phyloP scores from a whole-genome alignment of 2,113 vertebrate genomes.

The Phrynosoma blainvillii region DNA sequence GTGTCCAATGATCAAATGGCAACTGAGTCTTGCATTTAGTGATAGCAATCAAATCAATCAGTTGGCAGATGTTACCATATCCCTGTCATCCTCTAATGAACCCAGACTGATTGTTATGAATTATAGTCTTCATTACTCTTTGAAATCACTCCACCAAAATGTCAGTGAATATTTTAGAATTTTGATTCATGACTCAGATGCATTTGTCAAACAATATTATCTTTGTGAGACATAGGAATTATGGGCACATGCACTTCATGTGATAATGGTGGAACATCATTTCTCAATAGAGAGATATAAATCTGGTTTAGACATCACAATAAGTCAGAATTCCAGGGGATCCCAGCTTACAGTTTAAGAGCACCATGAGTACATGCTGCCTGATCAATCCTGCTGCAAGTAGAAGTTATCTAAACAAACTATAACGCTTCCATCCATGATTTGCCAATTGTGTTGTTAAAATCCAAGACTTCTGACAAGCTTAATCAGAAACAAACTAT shows the following conservation, averaged over 20 bases:
- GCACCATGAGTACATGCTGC: background rate
- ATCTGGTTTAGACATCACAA: background rate
- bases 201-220: background rate
- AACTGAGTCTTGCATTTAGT: background rate
- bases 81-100: constrained; percentile 8
- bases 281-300: background rate
- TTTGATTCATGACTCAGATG: constrained; percentile 2
- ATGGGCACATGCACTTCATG: background rate
- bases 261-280: background rate
- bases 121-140: constrained; percentile 8
- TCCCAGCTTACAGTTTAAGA: background rate
- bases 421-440: background rate
- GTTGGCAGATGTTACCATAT: constrained; percentile 1
- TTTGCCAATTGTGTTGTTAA: background rate
- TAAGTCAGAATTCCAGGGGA: background rate
- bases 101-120: constrained; percentile 10
- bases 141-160: background rate
- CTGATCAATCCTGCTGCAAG: background rate
- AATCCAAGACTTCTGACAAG: background rate
- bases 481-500: background rate
- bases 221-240: background rate
- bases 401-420: background rate
- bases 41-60: constrained; percentile 14
- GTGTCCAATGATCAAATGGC: background rate
- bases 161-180: constrained; percentile 1